Conservation (phyloP, 2,888 invertebrate species). For the Rhaphigaster nebulosa region DNA sequence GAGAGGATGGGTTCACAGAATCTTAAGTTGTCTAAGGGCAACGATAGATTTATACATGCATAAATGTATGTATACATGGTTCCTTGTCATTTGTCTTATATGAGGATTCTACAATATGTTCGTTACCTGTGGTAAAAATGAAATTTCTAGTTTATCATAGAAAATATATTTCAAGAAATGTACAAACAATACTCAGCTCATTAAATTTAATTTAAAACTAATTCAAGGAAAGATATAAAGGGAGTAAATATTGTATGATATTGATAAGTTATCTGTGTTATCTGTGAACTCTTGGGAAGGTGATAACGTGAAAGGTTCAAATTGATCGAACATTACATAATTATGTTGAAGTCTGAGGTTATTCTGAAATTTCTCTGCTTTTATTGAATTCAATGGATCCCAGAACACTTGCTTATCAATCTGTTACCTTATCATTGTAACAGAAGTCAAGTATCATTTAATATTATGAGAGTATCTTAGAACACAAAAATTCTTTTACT, state of each 20-base stretch:
- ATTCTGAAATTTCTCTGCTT: neutral
- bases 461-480: too few relatives aligned
- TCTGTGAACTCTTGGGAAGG: neutral
- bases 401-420: neutral
- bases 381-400: neutral
- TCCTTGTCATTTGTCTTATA: too few relatives aligned
- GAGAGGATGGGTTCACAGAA: too few relatives aligned
- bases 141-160: too few relatives aligned
- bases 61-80: too few relatives aligned
- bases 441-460: too few relatives aligned
- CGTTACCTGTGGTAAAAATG: too few relatives aligned
- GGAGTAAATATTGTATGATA: neutral
- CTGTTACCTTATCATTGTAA: neutral
- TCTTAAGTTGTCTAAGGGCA: too few relatives aligned
- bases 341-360: neutral
- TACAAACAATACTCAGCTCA: neutral
- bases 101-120: too few relatives aligned
- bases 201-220: neutral
- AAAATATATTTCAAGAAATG: neutral
- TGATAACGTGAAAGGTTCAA: neutral
- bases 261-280: neutral
- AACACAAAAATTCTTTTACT: too few relatives aligned
- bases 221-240: neutral
- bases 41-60: too few relatives aligned
- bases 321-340: neutral